phyloP scores from a whole-genome alignment of 1,140 invertebrate species.

The Megathymus violae region DNA sequence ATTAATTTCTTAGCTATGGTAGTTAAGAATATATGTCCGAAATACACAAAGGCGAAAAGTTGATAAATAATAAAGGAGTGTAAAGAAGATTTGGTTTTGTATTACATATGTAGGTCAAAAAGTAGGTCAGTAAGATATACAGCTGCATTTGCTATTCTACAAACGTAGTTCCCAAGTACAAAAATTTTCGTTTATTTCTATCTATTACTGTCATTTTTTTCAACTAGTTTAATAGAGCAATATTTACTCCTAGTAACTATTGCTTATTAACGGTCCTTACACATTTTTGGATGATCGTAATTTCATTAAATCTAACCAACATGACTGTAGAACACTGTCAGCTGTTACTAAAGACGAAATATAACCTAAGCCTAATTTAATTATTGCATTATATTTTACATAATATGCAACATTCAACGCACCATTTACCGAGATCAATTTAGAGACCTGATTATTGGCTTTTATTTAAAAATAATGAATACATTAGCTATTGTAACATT shows the following conservation, averaged over 20 bases:
- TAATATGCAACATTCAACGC: conserved; percentile 34
- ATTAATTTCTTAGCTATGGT: no score
- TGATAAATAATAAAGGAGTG: conserved; percentile 30
- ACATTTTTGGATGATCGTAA: background rate
- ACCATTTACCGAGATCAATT: conserved; percentile 1
- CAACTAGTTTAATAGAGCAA: no score
- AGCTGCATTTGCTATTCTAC: conserved; percentile 49
- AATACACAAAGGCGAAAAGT: conserved; percentile 1
- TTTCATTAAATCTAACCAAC: background rate
- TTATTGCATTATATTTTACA: conserved; percentile 52
- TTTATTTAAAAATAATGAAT: no score
- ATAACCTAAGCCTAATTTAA: conserved; percentile 46
- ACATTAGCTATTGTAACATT: no score
- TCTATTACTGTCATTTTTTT: no score
- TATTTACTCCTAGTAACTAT: no score
- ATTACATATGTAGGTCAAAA: conserved; percentile 59
- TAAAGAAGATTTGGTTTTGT: conserved; percentile 40
- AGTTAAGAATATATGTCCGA: no score
- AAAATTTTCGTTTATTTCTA: background rate
- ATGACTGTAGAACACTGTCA: background rate
- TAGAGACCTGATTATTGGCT: no score
- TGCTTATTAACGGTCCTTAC: no score
- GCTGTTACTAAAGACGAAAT: conserved; percentile 24
- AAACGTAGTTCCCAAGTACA: conserved; percentile 37
- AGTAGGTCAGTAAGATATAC: conserved; percentile 61